Evolutionary conservation across 1,140 invertebrate genomes (phyloP), one percentile per base, ranked within the genome.

Genomic region (Drosophila miranda): DNA sequence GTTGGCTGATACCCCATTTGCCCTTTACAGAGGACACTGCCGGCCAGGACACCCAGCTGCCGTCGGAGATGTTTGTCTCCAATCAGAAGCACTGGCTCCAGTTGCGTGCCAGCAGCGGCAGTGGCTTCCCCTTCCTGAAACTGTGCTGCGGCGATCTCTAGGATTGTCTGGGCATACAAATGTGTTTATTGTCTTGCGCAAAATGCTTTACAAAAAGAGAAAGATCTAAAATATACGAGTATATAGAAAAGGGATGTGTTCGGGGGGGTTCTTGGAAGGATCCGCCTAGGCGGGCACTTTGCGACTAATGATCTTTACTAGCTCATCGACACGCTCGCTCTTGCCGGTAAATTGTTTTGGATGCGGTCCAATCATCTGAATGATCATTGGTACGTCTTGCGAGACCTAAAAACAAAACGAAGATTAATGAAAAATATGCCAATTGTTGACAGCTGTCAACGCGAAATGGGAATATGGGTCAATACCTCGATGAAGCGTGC

Each of bases 281-380:
- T 30, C 64, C 43, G 59, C 34, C 58, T 84, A 90, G 75, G 86
- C 89, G 42, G 89, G 93, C 53, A 95, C 88, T 75, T 94, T 94
- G 86, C 93, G 92, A 81, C 93, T 92, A 54, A 96, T 94, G 70
- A 94, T 91, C 74, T 96, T 95, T 69, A 98, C 95, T 50, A 97
- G 92, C 72, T 95, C 93, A 89, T 98, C 97, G 52, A 97, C 92
- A 63, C 97, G 93, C 73, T 94, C 92, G 34, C 96, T 97, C 21
- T 93, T 94, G 26, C 96, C 97, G 55, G 94, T 94, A 91, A 97
- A 98, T 87, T 95, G 94, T 64, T 93, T 93, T 38, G 97, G 96
- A 90, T 96, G 94, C 2, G 97, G 97, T n/a, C 97, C 97, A 79
- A 98, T 96, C 95, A 98, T 96, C 84, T 97, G 96, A 52, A 98